These are phyloP conservation scores for Malacosoma neustria DNA, from an alignment of 2,888 invertebrate species.

Conservation along the genomic window DNA sequence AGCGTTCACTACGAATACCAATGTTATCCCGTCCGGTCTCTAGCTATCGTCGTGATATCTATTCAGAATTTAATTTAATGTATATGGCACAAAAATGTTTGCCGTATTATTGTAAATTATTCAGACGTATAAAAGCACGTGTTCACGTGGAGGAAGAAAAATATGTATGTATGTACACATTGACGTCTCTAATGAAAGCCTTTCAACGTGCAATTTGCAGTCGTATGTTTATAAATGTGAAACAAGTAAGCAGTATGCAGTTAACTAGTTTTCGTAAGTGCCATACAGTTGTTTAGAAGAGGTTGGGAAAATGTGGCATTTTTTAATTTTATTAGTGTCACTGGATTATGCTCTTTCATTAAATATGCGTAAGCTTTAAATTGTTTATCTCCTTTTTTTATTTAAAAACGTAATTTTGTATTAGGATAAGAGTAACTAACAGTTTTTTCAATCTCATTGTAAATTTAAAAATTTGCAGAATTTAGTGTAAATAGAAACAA, in stretches of 20 bases:
- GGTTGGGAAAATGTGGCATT: constrained; percentile 23
- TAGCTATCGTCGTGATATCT: too few relatives aligned
- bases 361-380: constrained; percentile 39
- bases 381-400: constrained; percentile 2
- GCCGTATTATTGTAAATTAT: too few relatives aligned
- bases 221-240: constrained; percentile 37
- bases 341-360: constrained; percentile 23
- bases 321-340: constrained; percentile 18
- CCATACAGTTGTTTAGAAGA: constrained; percentile 16
- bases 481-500: too few relatives aligned
- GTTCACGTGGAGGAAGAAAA: constrained; percentile 22
- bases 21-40: too few relatives aligned
- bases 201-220: constrained; percentile 37
- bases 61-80: too few relatives aligned
- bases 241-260: constrained; percentile 18
- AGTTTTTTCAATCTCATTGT: too few relatives aligned
- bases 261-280: constrained; percentile 20
- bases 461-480: too few relatives aligned
- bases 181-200: constrained; percentile 30
- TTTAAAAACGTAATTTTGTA: too few relatives aligned
- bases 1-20: too few relatives aligned
- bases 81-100: too few relatives aligned
- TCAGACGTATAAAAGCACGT: too few relatives aligned
- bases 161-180: constrained; percentile 19
- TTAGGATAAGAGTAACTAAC: too few relatives aligned